Conservation (phyloP, 1,140 invertebrate genomes). For the Caligus rogercresseyi region DNA sequence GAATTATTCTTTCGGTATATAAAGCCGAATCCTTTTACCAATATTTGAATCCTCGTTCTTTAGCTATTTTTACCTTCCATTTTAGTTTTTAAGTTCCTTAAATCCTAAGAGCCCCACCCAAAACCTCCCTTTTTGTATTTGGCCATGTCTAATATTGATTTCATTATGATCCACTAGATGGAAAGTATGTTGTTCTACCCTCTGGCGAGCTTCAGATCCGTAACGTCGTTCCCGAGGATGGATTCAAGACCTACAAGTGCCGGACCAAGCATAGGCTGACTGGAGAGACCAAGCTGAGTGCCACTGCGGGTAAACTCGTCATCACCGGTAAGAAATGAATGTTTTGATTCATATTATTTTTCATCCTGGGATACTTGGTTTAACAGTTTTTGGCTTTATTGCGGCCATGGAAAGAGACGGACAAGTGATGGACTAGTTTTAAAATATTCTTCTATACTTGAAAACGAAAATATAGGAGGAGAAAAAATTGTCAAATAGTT, state of each 20-base stretch:
- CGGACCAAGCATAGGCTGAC: conserved; percentile 80
- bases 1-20: no score
- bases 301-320: conserved; percentile 76
- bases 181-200: conserved; percentile 77
- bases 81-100: no score
- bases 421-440: neutral
- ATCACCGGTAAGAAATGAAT: conserved; percentile 64
- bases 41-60: no score
- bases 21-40: no score
- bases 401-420: neutral
- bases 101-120: no score
- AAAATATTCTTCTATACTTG: no score
- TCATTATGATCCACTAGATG: no score
- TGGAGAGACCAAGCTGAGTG: conserved; percentile 75
- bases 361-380: neutral
- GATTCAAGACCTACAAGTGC: conserved; percentile 63
- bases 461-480: no score
- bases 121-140: no score
- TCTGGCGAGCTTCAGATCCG: conserved; percentile 81
- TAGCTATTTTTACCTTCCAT: no score
- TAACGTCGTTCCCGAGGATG: conserved; percentile 78
- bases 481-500: no score
- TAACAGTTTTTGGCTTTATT: neutral
- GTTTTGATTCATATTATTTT: neutral
- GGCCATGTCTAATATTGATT: no score